A percentile compares a stretch with the other conserved stretches of the same genome.
Conservation (phyloP, 2,888 invertebrate species). For the Tenthredo notha region DNA sequence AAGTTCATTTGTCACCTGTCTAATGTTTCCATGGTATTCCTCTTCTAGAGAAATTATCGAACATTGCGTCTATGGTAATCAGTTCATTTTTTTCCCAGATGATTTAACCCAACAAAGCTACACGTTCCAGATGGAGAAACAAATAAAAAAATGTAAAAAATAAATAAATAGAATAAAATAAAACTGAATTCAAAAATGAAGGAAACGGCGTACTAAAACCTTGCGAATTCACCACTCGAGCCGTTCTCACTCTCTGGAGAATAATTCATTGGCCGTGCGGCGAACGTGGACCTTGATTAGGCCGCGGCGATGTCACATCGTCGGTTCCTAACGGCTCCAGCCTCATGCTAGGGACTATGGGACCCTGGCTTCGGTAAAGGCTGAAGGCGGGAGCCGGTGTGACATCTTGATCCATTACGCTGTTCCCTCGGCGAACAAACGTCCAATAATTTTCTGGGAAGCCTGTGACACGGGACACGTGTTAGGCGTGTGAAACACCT, state of each 20-base stretch:
- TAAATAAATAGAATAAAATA: neutral
- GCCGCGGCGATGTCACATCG: slow-evolving; percentile 25
- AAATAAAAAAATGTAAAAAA: neutral
- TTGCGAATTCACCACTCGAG: neutral
- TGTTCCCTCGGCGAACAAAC: slow-evolving; percentile 64
- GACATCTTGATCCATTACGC: slow-evolving; percentile 67
- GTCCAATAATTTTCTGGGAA: slow-evolving; percentile 67
- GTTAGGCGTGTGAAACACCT: slow-evolving; percentile 51
- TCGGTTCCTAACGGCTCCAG: neutral
- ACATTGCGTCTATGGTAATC: neutral
- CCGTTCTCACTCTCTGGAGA: neutral
- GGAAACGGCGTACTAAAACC: neutral
- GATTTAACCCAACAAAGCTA: neutral
- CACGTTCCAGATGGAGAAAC: neutral
- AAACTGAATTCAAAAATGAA: neutral
- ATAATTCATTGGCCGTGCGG: slow-evolving; percentile 33
- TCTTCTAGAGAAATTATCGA: neutral
- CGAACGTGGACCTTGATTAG: slow-evolving; percentile 42
- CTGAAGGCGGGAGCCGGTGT: slow-evolving; percentile 44
- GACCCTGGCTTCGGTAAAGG: neutral
- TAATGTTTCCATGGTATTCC: neutral
- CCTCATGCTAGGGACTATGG: slow-evolving; percentile 13
- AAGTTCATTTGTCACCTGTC: slow-evolving; percentile 34
- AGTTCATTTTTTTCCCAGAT: neutral
- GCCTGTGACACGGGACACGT: slow-evolving; percentile 55